Conservation (phyloP, 2,797 vertebrate species). For the Phoebastria nigripes region DNA sequence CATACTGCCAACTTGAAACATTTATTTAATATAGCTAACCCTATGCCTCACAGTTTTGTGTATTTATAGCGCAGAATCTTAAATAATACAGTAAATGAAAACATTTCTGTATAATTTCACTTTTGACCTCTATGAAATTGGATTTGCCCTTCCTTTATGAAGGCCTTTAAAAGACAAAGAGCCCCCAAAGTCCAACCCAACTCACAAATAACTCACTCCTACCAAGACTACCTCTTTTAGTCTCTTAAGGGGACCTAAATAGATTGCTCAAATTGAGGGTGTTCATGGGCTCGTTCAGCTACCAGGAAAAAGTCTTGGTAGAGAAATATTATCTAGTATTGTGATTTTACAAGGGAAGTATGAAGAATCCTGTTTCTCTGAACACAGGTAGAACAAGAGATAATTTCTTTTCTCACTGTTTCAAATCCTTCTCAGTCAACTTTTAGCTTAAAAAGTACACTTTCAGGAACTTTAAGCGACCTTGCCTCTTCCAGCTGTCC, state of each 20-base stretch:
- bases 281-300: accelerated
- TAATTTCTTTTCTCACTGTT: neutral
- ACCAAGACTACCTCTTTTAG: neutral
- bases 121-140: neutral
- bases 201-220: neutral
- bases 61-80: neutral
- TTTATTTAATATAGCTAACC: neutral
- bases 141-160: neutral
- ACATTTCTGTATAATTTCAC: neutral
- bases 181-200: neutral
- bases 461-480: too few species aligned
- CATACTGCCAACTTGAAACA: neutral
- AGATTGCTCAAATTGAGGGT: neutral
- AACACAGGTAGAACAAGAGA: too few species aligned
- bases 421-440: neutral
- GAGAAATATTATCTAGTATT: neutral
- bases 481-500: neutral
- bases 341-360: neutral
- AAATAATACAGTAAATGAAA: neutral
- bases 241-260: neutral
- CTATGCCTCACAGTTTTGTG: neutral
- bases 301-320: too few species aligned
- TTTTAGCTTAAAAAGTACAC: too few species aligned
- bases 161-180: neutral
- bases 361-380: neutral